A percentile compares a stretch with the other conserved stretches of the same genome.
phyloP scores from a whole-genome alignment of 2,797 vertebrate genomes.

The Pogoniulus pusillus region DNA sequence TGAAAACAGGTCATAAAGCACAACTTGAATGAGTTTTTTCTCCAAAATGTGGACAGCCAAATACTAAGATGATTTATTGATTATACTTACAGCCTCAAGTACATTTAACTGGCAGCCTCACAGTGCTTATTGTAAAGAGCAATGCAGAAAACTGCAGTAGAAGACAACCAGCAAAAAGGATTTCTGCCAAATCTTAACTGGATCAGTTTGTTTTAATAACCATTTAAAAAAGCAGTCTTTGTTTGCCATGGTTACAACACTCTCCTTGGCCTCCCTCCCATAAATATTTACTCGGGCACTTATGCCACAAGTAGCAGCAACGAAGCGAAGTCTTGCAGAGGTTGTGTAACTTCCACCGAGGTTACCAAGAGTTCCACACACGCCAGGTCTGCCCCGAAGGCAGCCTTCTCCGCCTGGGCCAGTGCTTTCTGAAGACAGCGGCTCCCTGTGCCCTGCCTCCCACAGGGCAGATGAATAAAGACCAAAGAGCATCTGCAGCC shows the following conservation, averaged over 20 bases:
- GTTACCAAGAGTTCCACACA: neutral
- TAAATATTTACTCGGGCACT: constrained; percentile 60
- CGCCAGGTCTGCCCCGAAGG: neutral
- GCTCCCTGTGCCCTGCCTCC: neutral
- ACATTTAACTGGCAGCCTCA: neutral
- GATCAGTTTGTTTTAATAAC: neutral
- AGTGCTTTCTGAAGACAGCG: neutral
- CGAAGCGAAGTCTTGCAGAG: neutral
- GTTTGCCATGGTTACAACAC: constrained; percentile 49
- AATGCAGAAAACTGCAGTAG: neutral
- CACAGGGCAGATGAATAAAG: constrained; percentile 4
- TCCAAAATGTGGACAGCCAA: neutral
- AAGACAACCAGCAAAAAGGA: neutral
- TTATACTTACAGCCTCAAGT: neutral
- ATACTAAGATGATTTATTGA: neutral
- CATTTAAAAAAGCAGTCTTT: neutral
- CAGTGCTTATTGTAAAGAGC: neutral
- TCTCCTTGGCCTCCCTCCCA: constrained; percentile 22
- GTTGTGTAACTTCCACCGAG: constrained; percentile 22
- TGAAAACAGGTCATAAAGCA: neutral
- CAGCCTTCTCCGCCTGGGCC: neutral
- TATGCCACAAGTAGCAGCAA: constrained; percentile 28
- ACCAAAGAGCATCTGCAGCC: neutral
- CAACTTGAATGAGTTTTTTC: neutral
- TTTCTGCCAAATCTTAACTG: constrained; percentile 25